Evolutionary conservation across 1,140 invertebrate species (phyloP), one percentile per base, ranked within the genome.

Genomic region (Camponotus pennsylvanicus): DNA sequence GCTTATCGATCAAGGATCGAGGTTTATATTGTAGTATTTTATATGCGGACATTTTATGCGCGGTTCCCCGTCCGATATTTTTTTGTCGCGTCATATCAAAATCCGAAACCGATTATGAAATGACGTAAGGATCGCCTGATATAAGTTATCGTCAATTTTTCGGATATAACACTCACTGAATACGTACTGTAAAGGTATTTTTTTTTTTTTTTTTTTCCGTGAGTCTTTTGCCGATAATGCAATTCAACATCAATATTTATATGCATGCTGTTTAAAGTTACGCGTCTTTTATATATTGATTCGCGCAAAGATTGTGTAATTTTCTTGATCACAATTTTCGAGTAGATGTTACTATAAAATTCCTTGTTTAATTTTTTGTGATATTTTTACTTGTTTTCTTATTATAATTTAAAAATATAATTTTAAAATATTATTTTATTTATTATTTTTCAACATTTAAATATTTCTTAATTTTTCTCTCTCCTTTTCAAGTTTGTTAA

Each of bases 131-230:
- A 73, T 21, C 7, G 69, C 18, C n/a, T 37, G 55, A 40, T 61
- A 45, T n/a, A 49, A 73, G 79, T 83, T 83, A 75, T 32, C 52
- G 37, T 49, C n/a, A 40, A 83, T 37, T 63, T 83, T 83, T 83
- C 55, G 69, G 45, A 63, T 61, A 49, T 49, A 83, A 83, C n/a
- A 45, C 27, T 59, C 27, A 21, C 40, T 13, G 7, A 6, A 52
- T 18, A 52, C 27, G 15, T 42, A 27, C 15, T 9, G 32, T 37
- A 32, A 34, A 40, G 18, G 13, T 61, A 45, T 73, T 21, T 21
- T 21, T 21, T 21, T 21, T 21, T 21, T 21, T 21, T 73, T 61
- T 57, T 18, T 18, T 40, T 11, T 52, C 6, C 15, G 37, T 21
- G 11, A n/a, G 2, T 61, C 27, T 42, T 27, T 73, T 13, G 40